phyloP scores from a whole-genome alignment of 2,888 invertebrate species.

The Nemoura dubitans region DNA sequence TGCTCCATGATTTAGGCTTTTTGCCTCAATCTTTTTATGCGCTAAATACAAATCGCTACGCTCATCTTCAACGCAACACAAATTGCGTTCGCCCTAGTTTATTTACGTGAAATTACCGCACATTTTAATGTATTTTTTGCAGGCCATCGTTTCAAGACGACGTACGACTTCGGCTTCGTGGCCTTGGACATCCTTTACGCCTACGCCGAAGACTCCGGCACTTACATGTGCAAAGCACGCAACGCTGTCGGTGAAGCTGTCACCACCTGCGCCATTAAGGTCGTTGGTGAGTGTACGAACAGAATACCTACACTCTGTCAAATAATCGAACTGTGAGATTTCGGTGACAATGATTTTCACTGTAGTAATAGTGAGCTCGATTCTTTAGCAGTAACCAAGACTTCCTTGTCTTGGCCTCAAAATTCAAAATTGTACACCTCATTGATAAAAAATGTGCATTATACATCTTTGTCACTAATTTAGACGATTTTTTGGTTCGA shows the following conservation, averaged over 20 bases:
- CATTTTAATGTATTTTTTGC: conserved; percentile 10
- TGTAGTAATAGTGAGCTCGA: not conserved
- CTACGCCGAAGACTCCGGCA: conserved; percentile 96
- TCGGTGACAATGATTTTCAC: no score
- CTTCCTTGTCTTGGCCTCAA: not conserved
- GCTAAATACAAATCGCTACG: no score
- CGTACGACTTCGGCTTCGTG: conserved; percentile 97
- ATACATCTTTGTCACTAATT: not conserved
- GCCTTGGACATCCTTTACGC: conserved; percentile 96
- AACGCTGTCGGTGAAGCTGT: conserved; percentile 96
- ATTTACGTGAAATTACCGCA: not conserved
- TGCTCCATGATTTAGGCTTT: no score
- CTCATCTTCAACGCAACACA: no score
- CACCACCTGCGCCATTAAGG: conserved; percentile 88
- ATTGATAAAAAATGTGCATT: not conserved
- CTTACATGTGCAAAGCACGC: conserved; percentile 95
- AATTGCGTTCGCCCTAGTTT: no score
- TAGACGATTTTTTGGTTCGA: not conserved
- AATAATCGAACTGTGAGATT: no score
- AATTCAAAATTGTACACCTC: not conserved
- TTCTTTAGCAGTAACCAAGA: not conserved
- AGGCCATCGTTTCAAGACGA: conserved; percentile 94
- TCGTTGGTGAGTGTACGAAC: conserved; percentile 73
- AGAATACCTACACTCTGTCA: no score
- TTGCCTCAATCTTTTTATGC: no score